Conservation (phyloP, 2,888 invertebrate genomes). For the Drosophila atripex region DNA sequence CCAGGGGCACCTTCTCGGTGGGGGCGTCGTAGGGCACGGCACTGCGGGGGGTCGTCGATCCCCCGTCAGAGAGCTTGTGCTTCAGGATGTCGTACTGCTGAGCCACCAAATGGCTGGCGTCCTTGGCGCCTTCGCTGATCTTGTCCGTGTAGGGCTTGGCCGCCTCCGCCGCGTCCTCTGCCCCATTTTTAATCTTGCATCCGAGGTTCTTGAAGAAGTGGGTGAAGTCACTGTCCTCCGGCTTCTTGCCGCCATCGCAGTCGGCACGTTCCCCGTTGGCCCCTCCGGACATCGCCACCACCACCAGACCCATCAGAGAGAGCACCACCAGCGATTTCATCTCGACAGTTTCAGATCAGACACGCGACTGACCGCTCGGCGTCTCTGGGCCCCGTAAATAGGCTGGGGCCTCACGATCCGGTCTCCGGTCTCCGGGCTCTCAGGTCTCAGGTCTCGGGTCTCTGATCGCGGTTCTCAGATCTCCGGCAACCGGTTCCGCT, state of each 20-base stretch:
- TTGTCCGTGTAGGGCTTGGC: constrained; percentile 79
- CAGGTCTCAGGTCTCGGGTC: neutral
- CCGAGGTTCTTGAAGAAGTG: constrained; percentile 77
- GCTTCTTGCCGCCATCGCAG: constrained; percentile 56
- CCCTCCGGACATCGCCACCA: constrained; percentile 28
- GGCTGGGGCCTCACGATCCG: neutral
- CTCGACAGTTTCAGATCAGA: constrained; percentile 27
- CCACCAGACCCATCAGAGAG: constrained; percentile 53
- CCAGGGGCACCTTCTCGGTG: constrained; percentile 76
- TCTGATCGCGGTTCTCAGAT: neutral
- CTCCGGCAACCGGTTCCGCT: constrained; percentile 17
- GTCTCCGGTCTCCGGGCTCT: neutral
- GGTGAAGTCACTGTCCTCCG: constrained; percentile 73
- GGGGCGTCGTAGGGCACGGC: constrained; percentile 52
- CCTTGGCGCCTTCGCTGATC: constrained; percentile 78
- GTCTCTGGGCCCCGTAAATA: neutral
- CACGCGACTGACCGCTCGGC: constrained; percentile 31
- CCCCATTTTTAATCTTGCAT: constrained; percentile 78
- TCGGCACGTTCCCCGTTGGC: constrained; percentile 50
- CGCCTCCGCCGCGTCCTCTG: constrained; percentile 72
- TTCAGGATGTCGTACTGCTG: constrained; percentile 80
- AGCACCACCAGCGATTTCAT: constrained; percentile 69
- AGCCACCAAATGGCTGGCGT: constrained; percentile 71
- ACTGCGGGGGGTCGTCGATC: constrained; percentile 4
- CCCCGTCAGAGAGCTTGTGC: constrained; percentile 74